These are phyloP conservation scores for Oreotrochilus melanogaster DNA, from an alignment of 2,113 vertebrate genomes.

Conservation along the genomic window DNA sequence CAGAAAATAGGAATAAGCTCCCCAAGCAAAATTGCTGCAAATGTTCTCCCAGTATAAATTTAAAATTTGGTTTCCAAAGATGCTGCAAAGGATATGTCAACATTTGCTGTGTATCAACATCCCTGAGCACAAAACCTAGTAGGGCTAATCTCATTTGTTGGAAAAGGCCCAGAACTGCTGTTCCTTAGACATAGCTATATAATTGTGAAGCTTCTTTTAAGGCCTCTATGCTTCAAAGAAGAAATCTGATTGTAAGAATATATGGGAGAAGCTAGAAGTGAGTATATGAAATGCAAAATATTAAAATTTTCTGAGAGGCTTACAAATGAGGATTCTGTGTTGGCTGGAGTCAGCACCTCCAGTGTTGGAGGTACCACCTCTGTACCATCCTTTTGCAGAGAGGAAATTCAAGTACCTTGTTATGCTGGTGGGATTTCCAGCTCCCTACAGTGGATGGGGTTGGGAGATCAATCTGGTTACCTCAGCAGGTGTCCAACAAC, in stretches of 20 bases:
- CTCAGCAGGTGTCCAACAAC: not conserved
- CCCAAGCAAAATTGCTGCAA: not conserved
- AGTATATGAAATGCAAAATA: too few relatives aligned
- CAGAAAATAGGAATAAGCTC: not conserved
- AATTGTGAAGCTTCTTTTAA: too few relatives aligned
- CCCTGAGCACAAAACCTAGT: not conserved
- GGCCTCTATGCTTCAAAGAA: too few relatives aligned
- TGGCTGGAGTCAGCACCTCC: not conserved
- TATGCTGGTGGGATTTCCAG: not conserved
- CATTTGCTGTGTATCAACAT: not conserved
- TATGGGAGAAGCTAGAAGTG: too few relatives aligned
- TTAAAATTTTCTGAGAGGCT: too few relatives aligned
- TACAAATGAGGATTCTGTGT: not conserved
- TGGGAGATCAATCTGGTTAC: not conserved
- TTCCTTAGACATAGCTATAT: too few relatives aligned
- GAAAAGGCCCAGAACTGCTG: not conserved
- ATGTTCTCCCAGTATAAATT: not conserved
- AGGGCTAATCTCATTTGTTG: not conserved
- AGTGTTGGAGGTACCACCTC: not conserved
- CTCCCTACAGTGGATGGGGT: not conserved
- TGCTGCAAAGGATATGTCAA: not conserved
- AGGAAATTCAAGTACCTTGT: too few relatives aligned
- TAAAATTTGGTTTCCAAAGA: not conserved
- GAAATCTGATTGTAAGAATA: too few relatives aligned
- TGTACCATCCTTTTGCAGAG: not conserved